These are phyloP conservation scores for Eulacestoma nigropectus DNA, from an alignment of 2,113 vertebrate genomes.

Conservation along the genomic window DNA sequence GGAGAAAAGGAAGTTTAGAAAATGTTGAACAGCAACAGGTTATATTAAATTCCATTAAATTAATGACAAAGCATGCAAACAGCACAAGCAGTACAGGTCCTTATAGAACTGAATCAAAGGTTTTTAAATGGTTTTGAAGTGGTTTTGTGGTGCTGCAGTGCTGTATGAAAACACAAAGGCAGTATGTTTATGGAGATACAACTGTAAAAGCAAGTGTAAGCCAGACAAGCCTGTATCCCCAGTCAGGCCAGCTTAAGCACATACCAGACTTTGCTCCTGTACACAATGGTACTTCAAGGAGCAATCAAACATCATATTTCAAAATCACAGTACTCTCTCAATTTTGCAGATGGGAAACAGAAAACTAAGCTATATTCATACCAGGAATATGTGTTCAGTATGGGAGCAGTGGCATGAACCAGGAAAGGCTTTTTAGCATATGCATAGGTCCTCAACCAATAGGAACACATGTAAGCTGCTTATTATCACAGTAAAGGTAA, in stretches of 20 bases:
- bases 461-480: not conserved
- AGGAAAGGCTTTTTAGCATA: not conserved
- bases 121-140: not conserved
- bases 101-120: not conserved
- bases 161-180: not conserved
- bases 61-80: not conserved
- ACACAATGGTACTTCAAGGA: not conserved
- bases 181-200: not conserved
- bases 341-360: not conserved
- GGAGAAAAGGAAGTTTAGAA: not conserved
- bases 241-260: not conserved
- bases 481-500: not conserved
- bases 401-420: not conserved
- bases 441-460: not conserved
- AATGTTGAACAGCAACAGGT: not conserved
- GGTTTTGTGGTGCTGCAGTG: not conserved
- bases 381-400: not conserved
- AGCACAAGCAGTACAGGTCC: not conserved
- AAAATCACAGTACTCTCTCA: not conserved
- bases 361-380: not conserved
- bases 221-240: not conserved
- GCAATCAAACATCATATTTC: not conserved
- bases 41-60: not conserved
- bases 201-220: not conserved
- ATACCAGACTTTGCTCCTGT: not conserved